These are phyloP conservation scores for Trachurus trachurus DNA, from an alignment of 2,797 vertebrate genomes.

Conservation along the genomic window DNA sequence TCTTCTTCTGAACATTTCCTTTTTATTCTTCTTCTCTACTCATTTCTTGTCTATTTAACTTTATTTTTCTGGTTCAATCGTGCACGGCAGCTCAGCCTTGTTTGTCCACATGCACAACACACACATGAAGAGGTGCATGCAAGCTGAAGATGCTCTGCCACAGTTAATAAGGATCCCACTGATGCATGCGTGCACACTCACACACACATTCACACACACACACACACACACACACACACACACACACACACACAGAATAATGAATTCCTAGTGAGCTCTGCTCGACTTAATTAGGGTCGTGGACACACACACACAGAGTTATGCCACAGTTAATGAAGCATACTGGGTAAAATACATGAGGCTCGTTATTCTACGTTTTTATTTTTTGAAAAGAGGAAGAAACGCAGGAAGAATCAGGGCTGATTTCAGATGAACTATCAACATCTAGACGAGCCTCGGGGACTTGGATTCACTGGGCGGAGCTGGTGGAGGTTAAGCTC, in stretches of 20 bases:
- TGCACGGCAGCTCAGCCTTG: not conserved
- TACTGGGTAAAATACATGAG: constrained; percentile 31
- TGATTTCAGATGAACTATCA: not conserved
- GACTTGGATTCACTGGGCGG: not conserved
- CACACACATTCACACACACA: not conserved
- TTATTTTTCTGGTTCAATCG: not conserved
- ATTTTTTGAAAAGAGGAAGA: not conserved
- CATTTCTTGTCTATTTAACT: not conserved
- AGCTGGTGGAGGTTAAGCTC: too few relatives aligned
- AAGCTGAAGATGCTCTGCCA: constrained; percentile 40
- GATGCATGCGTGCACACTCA: not conserved
- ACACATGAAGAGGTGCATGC: constrained; percentile 6
- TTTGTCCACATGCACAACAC: not conserved
- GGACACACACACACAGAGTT: constrained; percentile 18
- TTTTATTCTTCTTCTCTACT: not conserved
- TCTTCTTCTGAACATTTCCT: too few relatives aligned
- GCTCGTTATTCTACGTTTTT: constrained; percentile 53
- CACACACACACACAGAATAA: constrained; percentile 3
- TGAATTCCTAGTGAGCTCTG: constrained; percentile 35
- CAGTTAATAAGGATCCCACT: constrained; percentile 43
- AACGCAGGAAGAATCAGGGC: not conserved
- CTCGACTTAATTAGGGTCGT: constrained; percentile 43
- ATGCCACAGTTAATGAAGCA: constrained; percentile 52
- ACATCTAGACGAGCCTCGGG: not conserved
- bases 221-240: not conserved